Conservation (phyloP, 2,113 vertebrate species). For the Tenrec ecaudatus region DNA sequence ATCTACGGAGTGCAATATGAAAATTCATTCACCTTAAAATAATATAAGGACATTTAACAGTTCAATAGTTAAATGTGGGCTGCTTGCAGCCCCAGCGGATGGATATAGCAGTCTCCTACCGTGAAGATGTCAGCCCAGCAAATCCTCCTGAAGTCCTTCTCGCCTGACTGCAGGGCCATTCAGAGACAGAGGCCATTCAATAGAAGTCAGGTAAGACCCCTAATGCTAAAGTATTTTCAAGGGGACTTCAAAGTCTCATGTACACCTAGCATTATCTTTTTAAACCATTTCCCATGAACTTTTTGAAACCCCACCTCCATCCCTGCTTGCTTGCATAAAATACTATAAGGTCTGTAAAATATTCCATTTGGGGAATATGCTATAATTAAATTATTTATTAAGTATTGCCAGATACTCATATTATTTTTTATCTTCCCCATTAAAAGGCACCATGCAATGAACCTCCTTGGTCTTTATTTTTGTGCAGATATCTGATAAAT, state of each 20-base stretch:
- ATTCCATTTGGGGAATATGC: not conserved
- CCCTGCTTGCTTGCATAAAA: too few species aligned
- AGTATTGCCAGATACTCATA: not conserved
- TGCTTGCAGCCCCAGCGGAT: not conserved
- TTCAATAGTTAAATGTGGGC: not conserved
- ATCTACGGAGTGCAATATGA: not conserved
- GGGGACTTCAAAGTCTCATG: too few species aligned
- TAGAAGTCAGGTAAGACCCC: not conserved
- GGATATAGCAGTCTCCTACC: not conserved
- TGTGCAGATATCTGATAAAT: not conserved
- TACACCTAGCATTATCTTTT: too few species aligned
- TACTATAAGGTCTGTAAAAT: too few species aligned
- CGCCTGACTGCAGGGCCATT: not conserved
- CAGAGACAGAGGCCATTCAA: not conserved
- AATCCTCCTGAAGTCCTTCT: not conserved
- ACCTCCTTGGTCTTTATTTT: not conserved
- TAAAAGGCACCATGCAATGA: not conserved
- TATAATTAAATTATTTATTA: not conserved
- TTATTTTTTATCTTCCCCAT: not conserved
- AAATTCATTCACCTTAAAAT: not conserved
- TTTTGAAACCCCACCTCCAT: too few species aligned
- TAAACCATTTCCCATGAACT: too few species aligned
- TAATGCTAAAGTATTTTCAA: not conserved
- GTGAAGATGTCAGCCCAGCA: not conserved
- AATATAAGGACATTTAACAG: not conserved